Conservation (phyloP, 2,797 vertebrate genomes). For the Cryptoblepharus egeriae region DNA sequence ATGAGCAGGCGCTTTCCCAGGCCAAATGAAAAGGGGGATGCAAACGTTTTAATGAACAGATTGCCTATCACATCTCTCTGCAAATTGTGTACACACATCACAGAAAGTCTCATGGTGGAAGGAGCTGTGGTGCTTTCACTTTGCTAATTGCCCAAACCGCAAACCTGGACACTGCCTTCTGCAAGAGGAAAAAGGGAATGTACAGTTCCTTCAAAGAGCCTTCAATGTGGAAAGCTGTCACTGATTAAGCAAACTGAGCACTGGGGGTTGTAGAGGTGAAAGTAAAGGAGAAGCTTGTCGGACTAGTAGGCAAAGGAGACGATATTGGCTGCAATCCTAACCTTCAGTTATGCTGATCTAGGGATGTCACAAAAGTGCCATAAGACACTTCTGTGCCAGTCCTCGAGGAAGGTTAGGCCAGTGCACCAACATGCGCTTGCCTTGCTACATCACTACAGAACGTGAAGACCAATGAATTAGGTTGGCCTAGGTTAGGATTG, state of each 20-base stretch:
- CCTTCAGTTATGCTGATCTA: too few species aligned
- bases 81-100: background rate
- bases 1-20: fast-evolving
- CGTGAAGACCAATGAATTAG: too few species aligned
- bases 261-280: background rate
- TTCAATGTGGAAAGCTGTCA: background rate
- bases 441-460: too few species aligned
- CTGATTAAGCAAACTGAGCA: background rate
- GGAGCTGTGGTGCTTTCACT: background rate
- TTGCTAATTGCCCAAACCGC: background rate
- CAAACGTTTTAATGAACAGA: background rate
- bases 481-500: too few species aligned
- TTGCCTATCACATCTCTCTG: background rate
- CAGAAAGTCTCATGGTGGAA: too few species aligned
- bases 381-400: too few species aligned
- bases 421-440: too few species aligned
- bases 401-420: too few species aligned
- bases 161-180: background rate
- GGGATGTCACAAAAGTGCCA: too few species aligned
- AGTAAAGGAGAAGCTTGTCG: background rate
- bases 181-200: background rate
- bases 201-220: background rate
- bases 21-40: background rate
- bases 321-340: too few species aligned
- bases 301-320: background rate